phyloP scores from a whole-genome alignment of 2,797 vertebrate genomes.

The Myripristis murdjan region DNA sequence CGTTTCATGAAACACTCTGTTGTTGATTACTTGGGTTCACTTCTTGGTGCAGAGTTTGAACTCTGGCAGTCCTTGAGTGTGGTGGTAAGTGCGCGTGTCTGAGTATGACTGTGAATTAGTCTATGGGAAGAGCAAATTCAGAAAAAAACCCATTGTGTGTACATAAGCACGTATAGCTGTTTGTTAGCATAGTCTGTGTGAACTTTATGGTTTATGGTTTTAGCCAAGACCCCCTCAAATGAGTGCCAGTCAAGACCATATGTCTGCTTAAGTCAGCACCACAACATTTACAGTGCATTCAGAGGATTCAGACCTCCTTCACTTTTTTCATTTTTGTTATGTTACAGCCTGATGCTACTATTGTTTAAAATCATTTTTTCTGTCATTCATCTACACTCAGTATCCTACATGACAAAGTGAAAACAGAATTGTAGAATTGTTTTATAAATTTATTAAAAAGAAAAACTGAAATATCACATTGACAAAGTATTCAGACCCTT shows the following conservation, averaged over 20 bases:
- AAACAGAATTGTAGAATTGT: too few relatives aligned
- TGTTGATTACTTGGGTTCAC: slow-evolving; percentile 44
- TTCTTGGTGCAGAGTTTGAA: slow-evolving; percentile 40
- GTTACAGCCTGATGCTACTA: too few relatives aligned
- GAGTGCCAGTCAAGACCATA: background rate
- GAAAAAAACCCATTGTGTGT: background rate
- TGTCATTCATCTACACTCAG: too few relatives aligned
- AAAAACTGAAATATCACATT: too few relatives aligned
- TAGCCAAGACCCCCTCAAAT: slow-evolving; percentile 33
- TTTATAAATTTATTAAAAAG: too few relatives aligned
- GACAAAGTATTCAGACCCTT: too few relatives aligned
- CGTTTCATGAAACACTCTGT: slow-evolving; percentile 49
- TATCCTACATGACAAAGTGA: too few relatives aligned
- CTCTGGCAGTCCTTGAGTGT: slow-evolving; percentile 35
- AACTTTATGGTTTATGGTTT: slow-evolving; percentile 40
- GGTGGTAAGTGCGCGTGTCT: slow-evolving; percentile 23
- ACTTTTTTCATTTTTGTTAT: too few relatives aligned
- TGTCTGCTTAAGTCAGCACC: background rate
- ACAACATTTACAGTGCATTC: too few relatives aligned
- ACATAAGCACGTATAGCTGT: slow-evolving; percentile 10
- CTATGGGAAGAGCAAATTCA: background rate
- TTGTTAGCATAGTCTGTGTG: slow-evolving; percentile 31
- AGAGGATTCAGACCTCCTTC: too few relatives aligned
- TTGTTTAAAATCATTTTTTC: too few relatives aligned
- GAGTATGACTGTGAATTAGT: slow-evolving; percentile 3